phyloP scores from a whole-genome alignment of 2,113 vertebrate species.

The Gorsachius goisagi region DNA sequence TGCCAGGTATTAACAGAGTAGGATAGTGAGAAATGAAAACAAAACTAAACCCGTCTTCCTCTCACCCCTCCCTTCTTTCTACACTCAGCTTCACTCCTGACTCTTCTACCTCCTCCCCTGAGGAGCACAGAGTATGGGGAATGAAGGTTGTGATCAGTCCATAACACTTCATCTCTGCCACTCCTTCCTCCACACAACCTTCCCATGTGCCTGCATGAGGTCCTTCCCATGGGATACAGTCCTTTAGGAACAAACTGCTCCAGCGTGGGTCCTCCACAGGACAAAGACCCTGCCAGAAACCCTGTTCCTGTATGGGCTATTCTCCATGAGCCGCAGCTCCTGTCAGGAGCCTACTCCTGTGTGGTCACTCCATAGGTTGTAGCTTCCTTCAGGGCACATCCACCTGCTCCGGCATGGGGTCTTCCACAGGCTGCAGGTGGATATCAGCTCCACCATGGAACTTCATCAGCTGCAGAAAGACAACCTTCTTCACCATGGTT shows the following conservation, averaged over 20 bases:
- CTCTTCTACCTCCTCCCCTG: background rate
- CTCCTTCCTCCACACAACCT: background rate
- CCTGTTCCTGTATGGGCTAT: background rate
- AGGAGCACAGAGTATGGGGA: background rate
- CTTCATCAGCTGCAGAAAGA: background rate
- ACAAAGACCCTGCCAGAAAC: background rate
- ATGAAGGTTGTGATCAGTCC: background rate
- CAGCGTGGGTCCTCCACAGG: background rate
- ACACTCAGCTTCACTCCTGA: background rate
- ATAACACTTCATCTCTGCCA: background rate
- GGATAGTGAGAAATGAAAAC: background rate
- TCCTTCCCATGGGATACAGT: background rate
- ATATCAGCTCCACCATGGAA: fast-evolving
- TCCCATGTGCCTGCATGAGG: background rate
- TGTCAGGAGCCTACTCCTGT: background rate
- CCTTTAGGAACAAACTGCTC: background rate
- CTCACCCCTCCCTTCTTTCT: background rate
- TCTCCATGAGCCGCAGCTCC: background rate
- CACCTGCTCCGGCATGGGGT: background rate
- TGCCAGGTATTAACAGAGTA: background rate
- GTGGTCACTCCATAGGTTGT: fast-evolving
- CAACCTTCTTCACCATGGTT: background rate
- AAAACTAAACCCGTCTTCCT: fast-evolving
- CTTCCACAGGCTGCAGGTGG: background rate
- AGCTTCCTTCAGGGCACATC: background rate